A percentile compares a stretch with the other conserved stretches of the same genome.
These are phyloP conservation scores for Mythimna ferrago DNA, from an alignment of 2,888 invertebrate species.

Conservation along the genomic window DNA sequence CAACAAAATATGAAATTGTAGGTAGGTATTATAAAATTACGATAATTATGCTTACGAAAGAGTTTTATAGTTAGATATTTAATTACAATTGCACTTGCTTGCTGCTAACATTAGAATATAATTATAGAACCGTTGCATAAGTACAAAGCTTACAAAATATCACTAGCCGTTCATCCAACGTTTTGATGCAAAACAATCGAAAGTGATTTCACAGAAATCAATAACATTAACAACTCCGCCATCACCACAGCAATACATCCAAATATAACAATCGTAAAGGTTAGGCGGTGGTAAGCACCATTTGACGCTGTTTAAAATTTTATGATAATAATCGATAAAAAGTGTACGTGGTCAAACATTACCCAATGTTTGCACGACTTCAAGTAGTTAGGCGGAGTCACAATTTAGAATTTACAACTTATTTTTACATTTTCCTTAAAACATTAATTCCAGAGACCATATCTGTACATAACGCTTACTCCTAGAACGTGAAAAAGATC, in stretches of 20 bases:
- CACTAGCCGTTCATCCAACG: conserved; percentile 73
- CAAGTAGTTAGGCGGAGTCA: conserved; percentile 30
- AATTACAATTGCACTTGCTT: conserved; percentile 51
- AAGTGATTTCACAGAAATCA: conserved; percentile 84
- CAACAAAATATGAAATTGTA: background rate
- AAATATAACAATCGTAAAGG: background rate
- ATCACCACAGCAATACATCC: background rate
- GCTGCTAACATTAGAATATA: conserved; percentile 25
- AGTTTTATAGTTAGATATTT: background rate
- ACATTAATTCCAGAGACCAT: conserved; percentile 25
- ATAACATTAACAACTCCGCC: conserved; percentile 38
- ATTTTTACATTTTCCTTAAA: conserved; percentile 37
- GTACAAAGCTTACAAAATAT: conserved; percentile 65
- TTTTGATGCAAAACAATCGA: conserved; percentile 87
- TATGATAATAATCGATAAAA: background rate
- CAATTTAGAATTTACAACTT: conserved; percentile 51
- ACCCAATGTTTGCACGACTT: background rate
- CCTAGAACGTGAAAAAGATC: conserved; percentile 48
- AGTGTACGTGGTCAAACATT: background rate
- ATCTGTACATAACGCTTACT: conserved; percentile 55
- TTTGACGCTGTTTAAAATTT: background rate
- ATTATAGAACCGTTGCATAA: conserved; percentile 36
- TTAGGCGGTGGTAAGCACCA: background rate
- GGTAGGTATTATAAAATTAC: background rate
- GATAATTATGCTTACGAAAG: conserved; percentile 5